Percentiles rank a stretch among this genome's conserved stretches.
Evolutionary conservation across 1,140 invertebrate genomes (phyloP).

Genomic region (Eriosoma lanigerum): DNA sequence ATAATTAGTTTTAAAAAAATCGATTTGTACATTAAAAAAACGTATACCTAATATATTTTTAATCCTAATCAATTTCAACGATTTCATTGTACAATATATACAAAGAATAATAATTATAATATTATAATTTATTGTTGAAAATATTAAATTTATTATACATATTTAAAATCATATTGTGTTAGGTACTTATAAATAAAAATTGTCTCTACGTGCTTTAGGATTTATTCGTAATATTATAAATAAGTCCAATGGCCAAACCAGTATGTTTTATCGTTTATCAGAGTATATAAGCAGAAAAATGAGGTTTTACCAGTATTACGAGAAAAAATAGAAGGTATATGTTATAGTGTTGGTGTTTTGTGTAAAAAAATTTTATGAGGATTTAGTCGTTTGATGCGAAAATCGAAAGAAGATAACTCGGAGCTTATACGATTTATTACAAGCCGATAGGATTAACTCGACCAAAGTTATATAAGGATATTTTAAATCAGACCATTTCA

Average conservation of each 20-base stretch:
- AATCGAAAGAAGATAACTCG: conserved; percentile 38
- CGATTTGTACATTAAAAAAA: too few relatives aligned
- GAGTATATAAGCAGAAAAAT: neutral
- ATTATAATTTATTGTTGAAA: too few relatives aligned
- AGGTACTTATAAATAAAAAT: too few relatives aligned
- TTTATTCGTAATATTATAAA: neutral
- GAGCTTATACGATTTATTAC: conserved; percentile 21
- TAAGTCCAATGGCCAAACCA: neutral
- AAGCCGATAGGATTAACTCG: conserved; percentile 17
- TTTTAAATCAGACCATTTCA: conserved; percentile 18
- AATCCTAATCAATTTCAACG: too few relatives aligned
- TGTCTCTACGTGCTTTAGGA: neutral
- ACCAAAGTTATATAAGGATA: conserved; percentile 42
- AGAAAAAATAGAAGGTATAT: neutral
- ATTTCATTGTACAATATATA: too few relatives aligned
- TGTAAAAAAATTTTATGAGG: neutral
- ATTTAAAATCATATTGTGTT: too few relatives aligned
- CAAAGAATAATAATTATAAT: too few relatives aligned
- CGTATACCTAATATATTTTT: too few relatives aligned
- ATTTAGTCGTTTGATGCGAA: conserved; percentile 25
- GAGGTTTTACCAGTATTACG: neutral
- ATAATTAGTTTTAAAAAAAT: too few relatives aligned
- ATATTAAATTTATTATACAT: too few relatives aligned
- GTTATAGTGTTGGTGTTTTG: neutral
- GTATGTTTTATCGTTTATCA: neutral